These are phyloP conservation scores for Catharus ustulatus DNA, from an alignment of 2,797 vertebrate genomes.

Conservation along the genomic window DNA sequence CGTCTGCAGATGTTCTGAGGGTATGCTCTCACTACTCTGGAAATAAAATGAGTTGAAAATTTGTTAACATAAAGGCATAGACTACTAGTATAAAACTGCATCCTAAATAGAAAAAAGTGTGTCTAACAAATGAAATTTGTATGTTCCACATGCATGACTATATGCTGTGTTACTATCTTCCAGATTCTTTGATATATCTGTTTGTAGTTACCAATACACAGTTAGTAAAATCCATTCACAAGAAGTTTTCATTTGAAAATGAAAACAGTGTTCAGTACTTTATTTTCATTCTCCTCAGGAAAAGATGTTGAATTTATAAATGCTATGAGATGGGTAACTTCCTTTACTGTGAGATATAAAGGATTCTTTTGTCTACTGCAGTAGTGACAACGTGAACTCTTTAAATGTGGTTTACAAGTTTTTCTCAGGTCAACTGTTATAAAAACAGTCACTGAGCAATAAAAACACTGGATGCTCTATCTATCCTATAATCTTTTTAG, in stretches of 20 bases:
- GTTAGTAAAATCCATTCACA: background rate
- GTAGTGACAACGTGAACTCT: background rate
- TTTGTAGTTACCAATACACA: background rate
- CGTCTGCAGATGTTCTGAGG: background rate
- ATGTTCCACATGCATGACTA: background rate
- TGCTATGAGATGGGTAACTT: background rate
- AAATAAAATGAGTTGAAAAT: background rate
- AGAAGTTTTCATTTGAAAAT: background rate
- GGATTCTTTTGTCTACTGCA: background rate
- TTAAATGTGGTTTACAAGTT: conserved; percentile 8
- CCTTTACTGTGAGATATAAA: background rate
- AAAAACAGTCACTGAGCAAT: conserved; percentile 49
- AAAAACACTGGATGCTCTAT: conserved; percentile 16
- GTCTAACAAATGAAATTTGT: background rate
- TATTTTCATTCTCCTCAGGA: background rate
- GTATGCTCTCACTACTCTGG: background rate
- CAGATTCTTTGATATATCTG: background rate
- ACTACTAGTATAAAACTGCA: background rate
- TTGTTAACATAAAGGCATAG: background rate
- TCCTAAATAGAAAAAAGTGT: background rate
- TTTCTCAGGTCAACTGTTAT: conserved; percentile 48
- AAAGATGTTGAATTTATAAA: background rate
- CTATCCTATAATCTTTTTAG: background rate
- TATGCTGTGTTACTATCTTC: background rate
- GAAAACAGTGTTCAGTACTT: background rate